Conservation (phyloP, 2,888 invertebrate genomes). For the Steromphala cineraria region DNA sequence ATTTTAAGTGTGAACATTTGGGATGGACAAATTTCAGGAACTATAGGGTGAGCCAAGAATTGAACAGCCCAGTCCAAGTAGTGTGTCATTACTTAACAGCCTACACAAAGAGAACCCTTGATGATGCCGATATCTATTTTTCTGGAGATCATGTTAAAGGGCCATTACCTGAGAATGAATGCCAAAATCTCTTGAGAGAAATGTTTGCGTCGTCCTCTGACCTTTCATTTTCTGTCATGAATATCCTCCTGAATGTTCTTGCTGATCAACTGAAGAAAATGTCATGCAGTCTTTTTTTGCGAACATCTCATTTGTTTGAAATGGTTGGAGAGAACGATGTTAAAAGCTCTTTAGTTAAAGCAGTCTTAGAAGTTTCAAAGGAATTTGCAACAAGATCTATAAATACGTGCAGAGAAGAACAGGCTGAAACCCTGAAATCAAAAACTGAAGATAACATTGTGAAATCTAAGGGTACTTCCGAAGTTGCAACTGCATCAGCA, state of each 20-base stretch:
- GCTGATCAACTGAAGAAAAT: slow-evolving; percentile 59
- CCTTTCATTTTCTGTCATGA: slow-evolving; percentile 45
- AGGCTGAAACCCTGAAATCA: neutral
- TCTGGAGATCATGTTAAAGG: slow-evolving; percentile 13
- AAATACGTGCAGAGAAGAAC: slow-evolving; percentile 25
- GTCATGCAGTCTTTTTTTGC: slow-evolving; percentile 50
- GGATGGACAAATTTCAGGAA: slow-evolving; percentile 39
- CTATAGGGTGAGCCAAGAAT: slow-evolving; percentile 39
- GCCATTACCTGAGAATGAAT: slow-evolving; percentile 31
- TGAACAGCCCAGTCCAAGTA: slow-evolving; percentile 50
- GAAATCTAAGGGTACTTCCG: neutral
- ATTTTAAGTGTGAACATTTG: slow-evolving; percentile 38
- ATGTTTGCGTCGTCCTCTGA: slow-evolving; percentile 27
- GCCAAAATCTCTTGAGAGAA: slow-evolving; percentile 36
- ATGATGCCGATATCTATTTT: slow-evolving; percentile 40
- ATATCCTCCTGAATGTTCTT: slow-evolving; percentile 48
- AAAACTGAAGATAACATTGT: neutral
- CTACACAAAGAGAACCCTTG: slow-evolving; percentile 31
- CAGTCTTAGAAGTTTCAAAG: slow-evolving; percentile 25
- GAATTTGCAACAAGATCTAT: slow-evolving; percentile 40
- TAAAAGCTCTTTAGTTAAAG: slow-evolving; percentile 17
- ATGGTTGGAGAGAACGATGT: slow-evolving; percentile 26
- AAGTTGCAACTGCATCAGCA: slow-evolving; percentile 20
- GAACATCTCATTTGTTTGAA: slow-evolving; percentile 25
- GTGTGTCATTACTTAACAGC: slow-evolving; percentile 49